These are phyloP conservation scores for Vulpes vulpes DNA, from an alignment of 2,113 vertebrate species.

Conservation along the genomic window DNA sequence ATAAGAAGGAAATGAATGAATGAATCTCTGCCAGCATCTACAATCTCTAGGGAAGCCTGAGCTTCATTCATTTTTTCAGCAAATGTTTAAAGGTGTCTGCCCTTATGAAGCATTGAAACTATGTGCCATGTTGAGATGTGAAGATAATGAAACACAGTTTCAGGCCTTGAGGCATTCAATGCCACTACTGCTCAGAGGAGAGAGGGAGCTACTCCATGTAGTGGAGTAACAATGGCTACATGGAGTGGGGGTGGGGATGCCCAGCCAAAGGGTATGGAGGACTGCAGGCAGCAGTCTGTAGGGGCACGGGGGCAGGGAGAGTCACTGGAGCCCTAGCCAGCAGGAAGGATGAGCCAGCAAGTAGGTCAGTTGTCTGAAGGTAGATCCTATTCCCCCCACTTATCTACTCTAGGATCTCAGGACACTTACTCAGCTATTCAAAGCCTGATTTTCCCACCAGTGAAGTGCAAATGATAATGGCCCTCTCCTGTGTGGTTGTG, in stretches of 20 bases:
- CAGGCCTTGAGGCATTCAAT: neutral
- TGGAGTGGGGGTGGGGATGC: rapidly evolving
- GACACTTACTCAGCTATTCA: neutral
- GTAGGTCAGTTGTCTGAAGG: neutral
- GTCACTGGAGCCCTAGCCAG: neutral
- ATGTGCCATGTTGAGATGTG: neutral
- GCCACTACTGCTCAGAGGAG: rapidly evolving
- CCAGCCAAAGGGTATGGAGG: neutral
- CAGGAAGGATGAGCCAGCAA: neutral
- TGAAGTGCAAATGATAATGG: neutral
- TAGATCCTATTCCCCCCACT: neutral
- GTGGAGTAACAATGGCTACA: rapidly evolving
- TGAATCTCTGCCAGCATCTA: neutral
- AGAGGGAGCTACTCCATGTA: neutral
- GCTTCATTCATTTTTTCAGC: neutral
- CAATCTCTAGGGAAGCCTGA: neutral
- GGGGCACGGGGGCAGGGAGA: neutral
- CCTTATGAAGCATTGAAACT: neutral
- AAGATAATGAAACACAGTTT: neutral
- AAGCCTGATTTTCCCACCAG: neutral
- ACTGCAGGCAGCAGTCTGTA: neutral
- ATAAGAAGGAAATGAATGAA: neutral
- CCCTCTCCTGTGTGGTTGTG: neutral
- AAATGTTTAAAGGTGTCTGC: neutral
- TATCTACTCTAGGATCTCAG: neutral